These are phyloP conservation scores for Metacarcinus magister DNA, from an alignment of 2,888 invertebrate genomes.

Conservation along the genomic window DNA sequence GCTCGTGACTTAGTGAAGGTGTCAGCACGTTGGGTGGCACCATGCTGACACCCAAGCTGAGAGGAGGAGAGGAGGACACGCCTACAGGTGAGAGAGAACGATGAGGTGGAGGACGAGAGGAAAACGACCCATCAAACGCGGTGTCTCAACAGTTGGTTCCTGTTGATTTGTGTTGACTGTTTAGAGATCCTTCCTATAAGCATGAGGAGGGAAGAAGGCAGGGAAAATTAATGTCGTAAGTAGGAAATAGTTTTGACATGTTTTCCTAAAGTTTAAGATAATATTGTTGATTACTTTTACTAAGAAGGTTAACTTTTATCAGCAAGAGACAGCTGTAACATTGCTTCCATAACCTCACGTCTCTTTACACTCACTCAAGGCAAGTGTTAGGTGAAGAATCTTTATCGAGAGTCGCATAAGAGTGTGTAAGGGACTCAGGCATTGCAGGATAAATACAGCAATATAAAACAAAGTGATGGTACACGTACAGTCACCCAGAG, in stretches of 20 bases:
- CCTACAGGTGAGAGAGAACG: conserved; percentile 41
- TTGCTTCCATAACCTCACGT: background rate
- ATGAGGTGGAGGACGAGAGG: conserved; percentile 28
- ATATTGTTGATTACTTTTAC: background rate
- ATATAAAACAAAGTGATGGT: background rate
- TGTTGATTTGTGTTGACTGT: background rate
- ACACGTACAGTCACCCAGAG: background rate
- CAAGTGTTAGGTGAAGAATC: background rate
- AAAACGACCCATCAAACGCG: conserved; percentile 40
- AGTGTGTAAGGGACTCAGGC: background rate
- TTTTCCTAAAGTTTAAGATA: background rate
- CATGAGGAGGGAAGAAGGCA: background rate
- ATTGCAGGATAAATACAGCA: background rate
- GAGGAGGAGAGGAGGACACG: background rate
- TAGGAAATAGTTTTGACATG: background rate
- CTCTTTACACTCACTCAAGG: background rate
- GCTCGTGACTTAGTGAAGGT: conserved; percentile 37
- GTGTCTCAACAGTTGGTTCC: conserved; percentile 15
- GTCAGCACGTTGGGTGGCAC: background rate
- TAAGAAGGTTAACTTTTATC: background rate
- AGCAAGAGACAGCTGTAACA: too few species aligned
- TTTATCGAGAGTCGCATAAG: background rate
- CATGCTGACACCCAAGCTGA: background rate
- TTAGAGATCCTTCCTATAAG: background rate
- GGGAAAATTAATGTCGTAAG: background rate